Evolutionary conservation across 2,113 vertebrate species (phyloP), one percentile per base, ranked within the genome.

Genomic region (Paramormyrops kingsleyae): DNA sequence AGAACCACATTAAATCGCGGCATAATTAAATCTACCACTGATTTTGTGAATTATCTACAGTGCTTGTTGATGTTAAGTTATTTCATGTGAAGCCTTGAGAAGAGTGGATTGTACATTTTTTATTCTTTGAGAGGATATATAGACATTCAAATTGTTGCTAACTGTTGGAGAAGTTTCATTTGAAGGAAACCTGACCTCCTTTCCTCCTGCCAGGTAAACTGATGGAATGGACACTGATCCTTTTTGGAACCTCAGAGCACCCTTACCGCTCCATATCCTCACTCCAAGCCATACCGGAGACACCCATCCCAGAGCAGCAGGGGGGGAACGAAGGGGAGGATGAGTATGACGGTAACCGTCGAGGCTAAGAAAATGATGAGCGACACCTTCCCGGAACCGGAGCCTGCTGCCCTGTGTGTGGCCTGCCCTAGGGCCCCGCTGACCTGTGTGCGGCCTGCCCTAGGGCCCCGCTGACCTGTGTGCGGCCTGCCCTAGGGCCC

Each of bases 191-290:
- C 42, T 84, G 19, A 27, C 27, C 50, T 27, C 47, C 21, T 53
- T n/a, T 31, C 27, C 49, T 21, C 59, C 70, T 93, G 90, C 88
- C 93, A 99, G 98, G 98, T 77, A 98, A 97, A 91, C 91, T 99
- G 89, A 98, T 97, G 89, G 97, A 98, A 88, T 99, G 98, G 98
- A 97, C 95, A 19, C 95, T 99, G 35, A 92, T 97, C 91, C 94
- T 99, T 52, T 95, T 98, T 0, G 98, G 98, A 89, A 98, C 98
- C 0, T 94, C 95, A 0, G 95, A 97, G 94, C 95, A 97, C 90
- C 98, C 97, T 0, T 96, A 97, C 92, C 93, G 92, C 0, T 27
- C 92, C 0, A 6, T 10, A n/a, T 50, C 46, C 49, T 50, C 47
- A 6, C 94, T 87, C 0, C 95, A 96, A 0, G 95, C 94, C 77